Percentiles rank a stretch among this genome's conserved stretches.
Evolutionary conservation across 2,888 invertebrate genomes (phyloP).

Genomic region (Antitype chi): DNA sequence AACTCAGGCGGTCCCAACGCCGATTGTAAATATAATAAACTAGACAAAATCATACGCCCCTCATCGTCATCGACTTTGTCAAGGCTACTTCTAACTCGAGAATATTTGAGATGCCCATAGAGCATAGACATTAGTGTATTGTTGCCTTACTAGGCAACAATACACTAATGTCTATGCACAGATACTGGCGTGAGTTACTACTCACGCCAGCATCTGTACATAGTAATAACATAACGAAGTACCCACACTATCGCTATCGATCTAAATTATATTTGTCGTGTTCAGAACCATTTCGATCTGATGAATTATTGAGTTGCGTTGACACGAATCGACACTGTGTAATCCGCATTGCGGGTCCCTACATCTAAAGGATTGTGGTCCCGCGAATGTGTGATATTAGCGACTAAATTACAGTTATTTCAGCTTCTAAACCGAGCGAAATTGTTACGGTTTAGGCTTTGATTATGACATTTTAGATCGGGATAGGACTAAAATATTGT

Average conservation of each 20-base stretch:
- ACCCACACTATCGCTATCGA: constrained; percentile 52
- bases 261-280: constrained; percentile 73
- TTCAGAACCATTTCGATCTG: constrained; percentile 72
- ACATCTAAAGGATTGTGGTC: constrained; percentile 41
- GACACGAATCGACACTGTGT: constrained; percentile 70
- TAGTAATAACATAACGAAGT: constrained; percentile 30
- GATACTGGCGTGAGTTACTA: too few relatives aligned
- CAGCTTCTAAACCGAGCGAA: constrained; percentile 18
- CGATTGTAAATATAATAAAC: background rate
- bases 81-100: background rate
- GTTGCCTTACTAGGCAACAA: too few relatives aligned
- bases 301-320: constrained; percentile 81
- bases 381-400: constrained; percentile 25
- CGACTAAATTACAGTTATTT: constrained; percentile 40
- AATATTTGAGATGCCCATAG: background rate
- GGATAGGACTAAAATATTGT: background rate
- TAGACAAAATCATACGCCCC: background rate
- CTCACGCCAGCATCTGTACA: constrained; percentile 11
- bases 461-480: constrained; percentile 13
- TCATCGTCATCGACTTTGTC: background rate
- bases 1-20: background rate
- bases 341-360: constrained; percentile 72
- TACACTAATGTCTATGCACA: too few relatives aligned
- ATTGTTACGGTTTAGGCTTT: constrained; percentile 10
- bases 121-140: background rate